A percentile compares a stretch with the other conserved stretches of the same genome.
Evolutionary conservation across 2,888 invertebrate genomes (phyloP).

Genomic region (Hirtodrosophila cameraria): DNA sequence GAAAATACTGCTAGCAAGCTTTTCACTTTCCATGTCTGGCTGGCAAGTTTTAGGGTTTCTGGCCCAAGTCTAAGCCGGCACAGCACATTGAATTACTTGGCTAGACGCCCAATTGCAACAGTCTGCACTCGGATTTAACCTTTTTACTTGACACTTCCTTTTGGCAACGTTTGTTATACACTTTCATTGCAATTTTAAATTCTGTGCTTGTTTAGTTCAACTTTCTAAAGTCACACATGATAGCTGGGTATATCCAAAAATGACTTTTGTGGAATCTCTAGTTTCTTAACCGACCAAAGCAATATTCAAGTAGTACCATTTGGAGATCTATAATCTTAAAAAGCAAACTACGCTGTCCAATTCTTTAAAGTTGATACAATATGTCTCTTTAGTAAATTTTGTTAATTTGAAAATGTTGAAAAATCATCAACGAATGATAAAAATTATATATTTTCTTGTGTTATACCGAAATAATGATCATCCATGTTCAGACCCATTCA

Average conservation of each 20-base stretch:
- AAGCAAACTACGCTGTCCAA: too few relatives aligned
- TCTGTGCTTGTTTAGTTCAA: background rate
- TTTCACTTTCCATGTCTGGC: slow-evolving; percentile 13
- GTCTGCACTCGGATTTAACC: slow-evolving; percentile 12
- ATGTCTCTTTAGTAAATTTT: too few relatives aligned
- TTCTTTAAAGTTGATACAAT: too few relatives aligned
- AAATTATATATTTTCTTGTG: too few relatives aligned
- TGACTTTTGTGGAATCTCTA: too few relatives aligned
- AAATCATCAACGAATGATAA: too few relatives aligned
- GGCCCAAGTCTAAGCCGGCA: slow-evolving; percentile 37
- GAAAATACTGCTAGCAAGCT: slow-evolving; percentile 3
- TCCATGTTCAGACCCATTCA: too few relatives aligned
- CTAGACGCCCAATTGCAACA: slow-evolving; percentile 18
- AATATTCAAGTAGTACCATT: too few relatives aligned
- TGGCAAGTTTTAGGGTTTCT: slow-evolving; percentile 41
- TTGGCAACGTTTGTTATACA: slow-evolving; percentile 20
- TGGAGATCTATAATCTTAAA: too few relatives aligned
- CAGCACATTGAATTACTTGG: slow-evolving; percentile 28
- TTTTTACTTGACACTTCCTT: slow-evolving; percentile 18
- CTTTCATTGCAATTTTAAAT: slow-evolving; percentile 22
- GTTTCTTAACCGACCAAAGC: too few relatives aligned
- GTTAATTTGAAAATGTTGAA: too few relatives aligned
- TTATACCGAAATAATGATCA: too few relatives aligned
- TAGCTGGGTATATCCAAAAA: background rate
- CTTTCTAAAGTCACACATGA: slow-evolving; percentile 1